Evolutionary conservation across 2,797 vertebrate species (phyloP).

Genomic region (Sebastiscus albofasciatus): DNA sequence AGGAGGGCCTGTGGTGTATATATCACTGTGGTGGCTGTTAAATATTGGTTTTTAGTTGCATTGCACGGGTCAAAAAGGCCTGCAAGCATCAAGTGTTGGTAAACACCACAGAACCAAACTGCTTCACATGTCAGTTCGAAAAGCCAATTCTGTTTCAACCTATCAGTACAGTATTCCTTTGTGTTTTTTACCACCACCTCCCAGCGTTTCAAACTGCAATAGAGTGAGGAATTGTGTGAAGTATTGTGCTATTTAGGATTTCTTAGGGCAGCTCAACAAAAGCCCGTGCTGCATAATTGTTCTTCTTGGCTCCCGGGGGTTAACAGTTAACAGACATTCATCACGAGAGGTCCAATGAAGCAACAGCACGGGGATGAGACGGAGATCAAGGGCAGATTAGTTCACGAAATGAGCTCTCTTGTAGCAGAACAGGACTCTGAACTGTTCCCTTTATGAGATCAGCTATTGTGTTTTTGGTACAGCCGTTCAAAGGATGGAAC

Average conservation of each 20-base stretch:
- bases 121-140: neutral
- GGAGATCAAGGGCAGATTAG: slow-evolving; percentile 92
- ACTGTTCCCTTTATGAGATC: slow-evolving; percentile 36
- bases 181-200: slow-evolving; percentile 25
- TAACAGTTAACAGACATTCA: slow-evolving; percentile 79
- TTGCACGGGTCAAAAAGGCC: slow-evolving; percentile 32
- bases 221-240: slow-evolving; percentile 45
- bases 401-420: slow-evolving; percentile 83
- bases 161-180: slow-evolving; percentile 14
- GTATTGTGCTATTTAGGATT: slow-evolving; percentile 66
- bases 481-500: slow-evolving; percentile 8
- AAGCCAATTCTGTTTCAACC: neutral
- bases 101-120: slow-evolving; percentile 29
- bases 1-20: neutral
- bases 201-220: slow-evolving; percentile 35
- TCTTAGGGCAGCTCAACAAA: slow-evolving; percentile 65
- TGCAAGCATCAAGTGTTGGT: slow-evolving; percentile 36
- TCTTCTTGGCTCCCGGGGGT: slow-evolving; percentile 61
- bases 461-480: slow-evolving; percentile 20
- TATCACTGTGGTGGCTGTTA: slow-evolving; percentile 12
- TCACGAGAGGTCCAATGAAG: slow-evolving; percentile 80
- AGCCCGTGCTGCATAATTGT: slow-evolving; percentile 73
- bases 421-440: slow-evolving; percentile 34
- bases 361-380: slow-evolving; percentile 86
- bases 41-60: neutral